phyloP scores from a whole-genome alignment of 2,113 vertebrate species.

The Stigmatopora argus region DNA sequence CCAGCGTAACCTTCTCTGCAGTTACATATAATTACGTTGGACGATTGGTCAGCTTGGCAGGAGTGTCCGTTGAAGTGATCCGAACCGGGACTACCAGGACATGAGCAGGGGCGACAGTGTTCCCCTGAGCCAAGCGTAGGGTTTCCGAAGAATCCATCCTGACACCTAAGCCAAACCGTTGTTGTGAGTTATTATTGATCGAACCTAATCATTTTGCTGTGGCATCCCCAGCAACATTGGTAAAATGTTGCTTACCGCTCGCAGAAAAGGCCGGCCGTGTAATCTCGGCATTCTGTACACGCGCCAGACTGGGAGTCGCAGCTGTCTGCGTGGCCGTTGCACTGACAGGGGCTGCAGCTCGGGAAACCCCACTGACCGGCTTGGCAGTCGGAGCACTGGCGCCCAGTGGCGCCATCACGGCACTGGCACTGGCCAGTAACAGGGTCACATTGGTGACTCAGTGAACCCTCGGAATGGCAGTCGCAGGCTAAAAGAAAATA shows the following conservation, averaged over 20 bases:
- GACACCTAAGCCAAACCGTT: conserved; percentile 61
- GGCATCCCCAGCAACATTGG: not conserved
- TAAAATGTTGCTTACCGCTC: conserved; percentile 64
- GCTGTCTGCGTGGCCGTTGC: conserved; percentile 71
- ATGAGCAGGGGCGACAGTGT: conserved; percentile 81
- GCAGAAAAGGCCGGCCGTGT: conserved; percentile 66
- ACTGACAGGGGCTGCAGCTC: conserved; percentile 73
- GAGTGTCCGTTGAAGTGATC: conserved; percentile 73
- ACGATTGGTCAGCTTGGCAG: conserved; percentile 65
- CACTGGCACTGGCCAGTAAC: conserved; percentile 78
- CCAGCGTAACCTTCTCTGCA: conserved; percentile 76
- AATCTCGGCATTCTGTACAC: conserved; percentile 67
- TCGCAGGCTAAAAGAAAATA: conserved; percentile 67
- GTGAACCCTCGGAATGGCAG: conserved; percentile 74
- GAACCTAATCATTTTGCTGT: not conserved
- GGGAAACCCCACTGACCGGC: conserved; percentile 77
- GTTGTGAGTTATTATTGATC: not conserved
- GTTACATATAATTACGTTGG: conserved; percentile 75
- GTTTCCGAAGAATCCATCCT: conserved; percentile 79
- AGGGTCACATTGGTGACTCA: conserved; percentile 70
- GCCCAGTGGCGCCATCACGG: conserved; percentile 55
- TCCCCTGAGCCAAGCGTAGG: conserved; percentile 78
- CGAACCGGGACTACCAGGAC: conserved; percentile 74
- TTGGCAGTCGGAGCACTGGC: conserved; percentile 70
- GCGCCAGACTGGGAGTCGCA: conserved; percentile 68